Percentiles rank a stretch among this genome's conserved stretches.
These are phyloP conservation scores for Crenichthys baileyi DNA, from an alignment of 2,797 vertebrate genomes.

Conservation along the genomic window DNA sequence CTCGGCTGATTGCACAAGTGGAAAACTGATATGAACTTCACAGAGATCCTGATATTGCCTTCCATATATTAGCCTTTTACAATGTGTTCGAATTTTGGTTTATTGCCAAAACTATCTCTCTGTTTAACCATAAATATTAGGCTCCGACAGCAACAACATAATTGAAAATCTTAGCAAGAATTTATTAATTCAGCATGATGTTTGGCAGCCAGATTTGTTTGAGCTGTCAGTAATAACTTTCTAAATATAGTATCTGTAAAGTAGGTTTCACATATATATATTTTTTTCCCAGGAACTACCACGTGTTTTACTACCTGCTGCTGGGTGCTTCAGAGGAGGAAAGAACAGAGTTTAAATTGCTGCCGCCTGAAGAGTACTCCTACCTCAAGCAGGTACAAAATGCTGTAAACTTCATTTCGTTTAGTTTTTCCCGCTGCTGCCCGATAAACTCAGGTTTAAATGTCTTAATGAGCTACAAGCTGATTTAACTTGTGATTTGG, in stretches of 20 bases:
- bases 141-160: slow-evolving; percentile 21
- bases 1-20: slow-evolving; percentile 42
- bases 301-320: slow-evolving; percentile 98
- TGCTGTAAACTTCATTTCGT: not conserved
- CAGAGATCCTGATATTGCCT: slow-evolving; percentile 13
- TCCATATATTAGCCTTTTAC: slow-evolving; percentile 36
- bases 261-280: slow-evolving; percentile 5
- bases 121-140: slow-evolving; percentile 20
- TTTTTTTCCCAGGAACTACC: slow-evolving; percentile 89
- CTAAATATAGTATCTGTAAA: slow-evolving; percentile 1
- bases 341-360: slow-evolving; percentile 91
- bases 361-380: slow-evolving; percentile 95
- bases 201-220: slow-evolving; percentile 4
- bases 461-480: slow-evolving; percentile 11
- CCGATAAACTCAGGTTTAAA: not conserved
- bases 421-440: not conserved
- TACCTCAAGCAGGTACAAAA: slow-evolving; percentile 96
- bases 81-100: slow-evolving; percentile 37
- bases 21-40: slow-evolving; percentile 48
- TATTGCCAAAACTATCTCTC: slow-evolving; percentile 5
- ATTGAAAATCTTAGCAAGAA: not conserved
- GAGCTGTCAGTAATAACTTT: not conserved
- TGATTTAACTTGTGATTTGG: slow-evolving; percentile 12
- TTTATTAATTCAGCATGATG: slow-evolving; percentile 5
- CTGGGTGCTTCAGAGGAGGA: slow-evolving; percentile 92